phyloP scores from a whole-genome alignment of 2,113 vertebrate species.

The Macquaria ambigua region DNA sequence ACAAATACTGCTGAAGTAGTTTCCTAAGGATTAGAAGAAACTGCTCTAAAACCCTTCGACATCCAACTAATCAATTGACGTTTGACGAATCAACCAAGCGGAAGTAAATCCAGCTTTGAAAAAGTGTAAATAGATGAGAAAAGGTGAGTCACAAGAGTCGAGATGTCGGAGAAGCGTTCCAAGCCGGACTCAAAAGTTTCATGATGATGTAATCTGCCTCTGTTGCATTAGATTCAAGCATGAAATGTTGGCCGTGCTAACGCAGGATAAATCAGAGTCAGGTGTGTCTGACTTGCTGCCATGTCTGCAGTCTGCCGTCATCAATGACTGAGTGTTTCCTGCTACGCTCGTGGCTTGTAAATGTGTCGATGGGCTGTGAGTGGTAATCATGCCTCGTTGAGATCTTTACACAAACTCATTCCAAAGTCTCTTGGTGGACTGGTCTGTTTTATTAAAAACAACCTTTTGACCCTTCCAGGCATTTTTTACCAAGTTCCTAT shows the following conservation, averaged over 20 bases:
- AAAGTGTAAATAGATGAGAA: neutral
- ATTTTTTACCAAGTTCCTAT: no score
- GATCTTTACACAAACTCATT: slow-evolving; percentile 16
- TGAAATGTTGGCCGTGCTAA: neutral
- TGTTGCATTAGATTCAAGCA: no score
- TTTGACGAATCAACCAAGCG: neutral
- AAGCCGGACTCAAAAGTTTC: neutral
- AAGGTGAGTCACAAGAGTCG: neutral
- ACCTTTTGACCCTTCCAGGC: neutral
- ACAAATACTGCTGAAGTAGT: neutral
- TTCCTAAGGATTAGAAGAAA: neutral
- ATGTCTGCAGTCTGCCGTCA: slow-evolving; percentile 57
- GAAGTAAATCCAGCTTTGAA: neutral
- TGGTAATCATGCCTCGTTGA: slow-evolving; percentile 3
- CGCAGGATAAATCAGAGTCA: slow-evolving; percentile 19
- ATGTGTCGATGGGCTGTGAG: slow-evolving; percentile 9
- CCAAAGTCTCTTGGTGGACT: slow-evolving; percentile 1
- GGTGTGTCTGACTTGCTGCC: slow-evolving; percentile 53
- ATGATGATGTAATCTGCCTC: neutral
- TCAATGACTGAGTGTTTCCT: slow-evolving; percentile 39
- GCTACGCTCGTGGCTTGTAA: slow-evolving; percentile 2
- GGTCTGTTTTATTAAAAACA: neutral
- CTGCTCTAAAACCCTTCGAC: neutral
- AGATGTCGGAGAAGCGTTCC: neutral
- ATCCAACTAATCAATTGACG: neutral